Conservation (phyloP, 2,113 vertebrate species). For the Isichthys henryi region DNA sequence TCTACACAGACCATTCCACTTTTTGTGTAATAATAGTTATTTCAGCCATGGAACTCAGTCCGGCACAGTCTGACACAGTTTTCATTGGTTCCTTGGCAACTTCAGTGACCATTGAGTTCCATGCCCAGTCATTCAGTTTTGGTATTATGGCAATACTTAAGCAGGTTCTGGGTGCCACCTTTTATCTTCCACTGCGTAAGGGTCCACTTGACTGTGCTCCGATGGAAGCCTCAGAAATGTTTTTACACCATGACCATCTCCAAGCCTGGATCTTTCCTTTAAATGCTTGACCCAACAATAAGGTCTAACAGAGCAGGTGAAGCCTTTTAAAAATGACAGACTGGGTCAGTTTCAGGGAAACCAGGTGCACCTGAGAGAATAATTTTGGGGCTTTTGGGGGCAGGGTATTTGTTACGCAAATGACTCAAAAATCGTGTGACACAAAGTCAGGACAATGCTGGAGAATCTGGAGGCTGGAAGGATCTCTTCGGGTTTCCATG, state of each 20-base stretch:
- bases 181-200: background rate
- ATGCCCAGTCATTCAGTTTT: background rate
- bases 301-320: background rate
- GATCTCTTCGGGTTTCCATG: background rate
- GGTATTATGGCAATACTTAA: background rate
- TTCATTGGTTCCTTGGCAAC: background rate
- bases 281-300: background rate
- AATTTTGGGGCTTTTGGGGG: background rate
- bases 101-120: background rate
- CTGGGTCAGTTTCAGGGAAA: background rate
- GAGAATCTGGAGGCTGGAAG: background rate
- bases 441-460: background rate
- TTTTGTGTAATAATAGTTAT: background rate
- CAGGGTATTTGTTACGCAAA: background rate
- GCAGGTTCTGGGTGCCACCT: background rate
- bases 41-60: background rate
- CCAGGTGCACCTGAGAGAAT: background rate
- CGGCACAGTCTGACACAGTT: background rate
- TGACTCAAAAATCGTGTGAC: background rate
- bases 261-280: background rate
- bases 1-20: background rate
- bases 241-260: background rate
- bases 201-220: background rate
- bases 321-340: background rate
- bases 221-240: background rate